A percentile compares a stretch with the other conserved stretches of the same genome.
Conservation (phyloP, 2,113 vertebrate species). For the Sturnira hondurensis region DNA sequence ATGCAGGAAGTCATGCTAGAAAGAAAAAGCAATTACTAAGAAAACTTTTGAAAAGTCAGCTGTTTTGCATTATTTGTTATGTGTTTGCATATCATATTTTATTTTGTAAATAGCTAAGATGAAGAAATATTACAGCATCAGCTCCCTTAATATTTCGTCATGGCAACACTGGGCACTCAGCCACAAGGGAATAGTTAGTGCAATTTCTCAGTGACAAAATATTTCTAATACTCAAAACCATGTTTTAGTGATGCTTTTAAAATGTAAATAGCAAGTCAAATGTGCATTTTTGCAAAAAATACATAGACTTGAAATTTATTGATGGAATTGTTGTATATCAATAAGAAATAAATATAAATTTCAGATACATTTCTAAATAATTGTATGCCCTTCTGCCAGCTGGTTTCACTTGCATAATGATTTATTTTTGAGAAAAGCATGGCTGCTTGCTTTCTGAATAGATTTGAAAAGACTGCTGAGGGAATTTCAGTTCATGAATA, state of each 20-base stretch:
- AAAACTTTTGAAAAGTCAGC: background rate
- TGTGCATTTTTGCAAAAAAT: conserved; percentile 14
- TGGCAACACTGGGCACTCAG: background rate
- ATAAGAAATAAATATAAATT: conserved; percentile 53
- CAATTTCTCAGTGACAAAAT: background rate
- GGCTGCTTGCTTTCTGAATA: conserved; percentile 58
- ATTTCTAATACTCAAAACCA: background rate
- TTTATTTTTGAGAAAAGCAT: conserved; percentile 38
- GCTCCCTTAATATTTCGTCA: background rate
- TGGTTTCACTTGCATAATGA: conserved; percentile 55
- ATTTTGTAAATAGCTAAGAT: background rate
- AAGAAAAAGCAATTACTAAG: conserved; percentile 17
- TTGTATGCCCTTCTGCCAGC: conserved; percentile 33
- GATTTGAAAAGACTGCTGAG: conserved; percentile 52
- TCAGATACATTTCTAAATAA: conserved; percentile 42
- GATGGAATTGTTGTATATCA: conserved; percentile 7
- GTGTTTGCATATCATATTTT: background rate
- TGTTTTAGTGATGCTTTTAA: conserved; percentile 45
- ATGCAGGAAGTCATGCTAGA: background rate
- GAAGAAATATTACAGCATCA: background rate
- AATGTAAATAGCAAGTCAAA: conserved; percentile 42
- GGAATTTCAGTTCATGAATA: conserved; percentile 42
- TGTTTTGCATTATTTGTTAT: background rate
- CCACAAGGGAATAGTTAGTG: background rate
- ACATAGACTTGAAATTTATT: conserved; percentile 59